These are phyloP conservation scores for Helicoverpa zea DNA, from an alignment of 1,140 invertebrate species.

Conservation along the genomic window DNA sequence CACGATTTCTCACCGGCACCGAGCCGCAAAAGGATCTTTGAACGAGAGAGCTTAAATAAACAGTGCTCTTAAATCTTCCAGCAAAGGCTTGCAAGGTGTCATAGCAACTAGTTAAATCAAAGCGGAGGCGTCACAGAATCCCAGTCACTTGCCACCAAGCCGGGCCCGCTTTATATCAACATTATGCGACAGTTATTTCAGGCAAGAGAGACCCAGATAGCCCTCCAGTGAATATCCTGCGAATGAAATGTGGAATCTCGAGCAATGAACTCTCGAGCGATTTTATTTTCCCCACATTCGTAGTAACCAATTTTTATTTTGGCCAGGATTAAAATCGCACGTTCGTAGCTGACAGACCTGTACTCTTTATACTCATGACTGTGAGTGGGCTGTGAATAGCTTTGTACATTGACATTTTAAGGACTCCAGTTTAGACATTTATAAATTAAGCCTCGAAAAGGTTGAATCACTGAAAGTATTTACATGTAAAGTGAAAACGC, in stretches of 20 bases:
- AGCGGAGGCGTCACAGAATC: conserved; percentile 58
- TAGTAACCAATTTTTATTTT: conserved; percentile 31
- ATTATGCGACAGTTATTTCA: conserved; percentile 80
- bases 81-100: conserved; percentile 52
- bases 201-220: conserved; percentile 67
- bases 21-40: conserved; percentile 21
- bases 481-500: conserved; percentile 39
- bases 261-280: conserved; percentile 26
- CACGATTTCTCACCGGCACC: conserved; percentile 23
- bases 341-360: conserved; percentile 19
- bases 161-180: conserved; percentile 71
- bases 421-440: conserved; percentile 33
- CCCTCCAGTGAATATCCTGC: conserved; percentile 74
- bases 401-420: conserved; percentile 29
- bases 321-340: conserved; percentile 32
- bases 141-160: conserved; percentile 62
- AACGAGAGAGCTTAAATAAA: conserved; percentile 42
- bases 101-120: conserved; percentile 63
- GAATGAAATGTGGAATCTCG: conserved; percentile 69
- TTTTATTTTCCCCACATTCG: conserved; percentile 38
- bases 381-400: conserved; percentile 18
- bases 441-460: conserved; percentile 36
- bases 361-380: conserved; percentile 21
- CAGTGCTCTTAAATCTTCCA: conserved; percentile 27
- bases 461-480: conserved; percentile 43